A percentile compares a stretch with the other conserved stretches of the same genome.
phyloP scores from a whole-genome alignment of 2,888 invertebrate species.

The Synanthedon vespiformis region DNA sequence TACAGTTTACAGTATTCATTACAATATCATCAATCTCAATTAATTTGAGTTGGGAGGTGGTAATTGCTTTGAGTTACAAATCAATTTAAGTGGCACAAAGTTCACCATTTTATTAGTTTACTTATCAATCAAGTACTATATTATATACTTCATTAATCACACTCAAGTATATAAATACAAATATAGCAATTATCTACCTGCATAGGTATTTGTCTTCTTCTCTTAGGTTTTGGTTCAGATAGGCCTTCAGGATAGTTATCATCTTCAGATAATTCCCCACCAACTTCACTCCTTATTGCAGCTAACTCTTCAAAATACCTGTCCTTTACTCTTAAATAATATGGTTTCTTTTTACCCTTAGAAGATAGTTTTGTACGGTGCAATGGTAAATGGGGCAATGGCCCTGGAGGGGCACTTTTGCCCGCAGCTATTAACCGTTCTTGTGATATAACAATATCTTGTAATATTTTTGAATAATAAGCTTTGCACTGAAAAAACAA shows the following conservation, averaged over 20 bases:
- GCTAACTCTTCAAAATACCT: slow-evolving; percentile 76
- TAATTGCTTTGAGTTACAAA: background rate
- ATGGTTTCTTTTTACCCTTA: slow-evolving; percentile 58
- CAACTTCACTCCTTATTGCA: slow-evolving; percentile 75
- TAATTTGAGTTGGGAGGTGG: too few species aligned
- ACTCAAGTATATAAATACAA: too few species aligned
- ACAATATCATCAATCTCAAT: too few species aligned
- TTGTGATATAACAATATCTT: slow-evolving; percentile 81
- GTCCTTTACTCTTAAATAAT: slow-evolving; percentile 66
- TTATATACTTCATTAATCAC: slow-evolving; percentile 8
- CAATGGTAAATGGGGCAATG: slow-evolving; percentile 49
- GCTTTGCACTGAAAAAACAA: slow-evolving; percentile 45
- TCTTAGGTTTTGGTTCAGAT: slow-evolving; percentile 70
- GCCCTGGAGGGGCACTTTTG: slow-evolving; percentile 75
- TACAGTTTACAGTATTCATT: too few species aligned
- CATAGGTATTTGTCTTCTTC: slow-evolving; percentile 63
- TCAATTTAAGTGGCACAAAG: background rate
- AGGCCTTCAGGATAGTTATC: slow-evolving; percentile 82
- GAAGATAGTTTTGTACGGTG: slow-evolving; percentile 41
- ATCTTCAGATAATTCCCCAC: slow-evolving; percentile 82
- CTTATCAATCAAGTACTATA: slow-evolving; percentile 1
- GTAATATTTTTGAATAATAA: slow-evolving; percentile 72
- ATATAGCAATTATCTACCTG: slow-evolving; percentile 22
- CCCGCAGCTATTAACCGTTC: slow-evolving; percentile 77
- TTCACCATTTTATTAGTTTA: background rate